Evolutionary conservation across 1,140 invertebrate genomes (phyloP).

Genomic region (Drosophila funebris): DNA sequence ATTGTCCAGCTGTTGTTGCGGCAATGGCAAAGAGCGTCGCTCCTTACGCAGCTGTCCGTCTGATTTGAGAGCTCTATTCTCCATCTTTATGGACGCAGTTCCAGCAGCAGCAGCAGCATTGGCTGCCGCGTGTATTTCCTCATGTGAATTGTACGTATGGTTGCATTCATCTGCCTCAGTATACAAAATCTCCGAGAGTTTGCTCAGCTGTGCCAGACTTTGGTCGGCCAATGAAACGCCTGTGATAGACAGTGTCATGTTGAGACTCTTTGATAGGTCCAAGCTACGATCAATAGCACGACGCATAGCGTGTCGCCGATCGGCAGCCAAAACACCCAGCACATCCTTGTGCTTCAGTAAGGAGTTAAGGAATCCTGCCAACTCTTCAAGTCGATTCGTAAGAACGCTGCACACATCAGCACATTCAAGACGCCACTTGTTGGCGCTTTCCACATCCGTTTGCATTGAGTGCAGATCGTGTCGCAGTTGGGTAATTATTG

Average conservation of each 20-base stretch:
- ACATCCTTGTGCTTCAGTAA: slow-evolving; percentile 87
- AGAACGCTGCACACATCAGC: slow-evolving; percentile 87
- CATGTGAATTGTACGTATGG: slow-evolving; percentile 73
- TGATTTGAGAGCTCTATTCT: slow-evolving; percentile 84
- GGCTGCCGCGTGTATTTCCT: slow-evolving; percentile 69
- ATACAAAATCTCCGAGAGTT: slow-evolving; percentile 84
- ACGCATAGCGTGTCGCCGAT: slow-evolving; percentile 84
- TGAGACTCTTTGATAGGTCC: slow-evolving; percentile 85
- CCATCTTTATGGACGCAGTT: slow-evolving; percentile 72
- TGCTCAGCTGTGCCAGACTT: slow-evolving; percentile 83
- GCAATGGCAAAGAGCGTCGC: slow-evolving; percentile 59
- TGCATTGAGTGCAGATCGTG: slow-evolving; percentile 80
- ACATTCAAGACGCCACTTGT: slow-evolving; percentile 86
- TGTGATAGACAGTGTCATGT: slow-evolving; percentile 78
- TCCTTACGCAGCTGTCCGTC: slow-evolving; percentile 80
- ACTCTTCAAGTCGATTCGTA: slow-evolving; percentile 87
- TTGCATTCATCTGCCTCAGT: slow-evolving; percentile 57
- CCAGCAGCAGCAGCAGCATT: slow-evolving; percentile 54
- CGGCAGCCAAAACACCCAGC: slow-evolving; percentile 84
- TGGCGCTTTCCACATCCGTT: slow-evolving; percentile 69
- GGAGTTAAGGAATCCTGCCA: slow-evolving; percentile 89
- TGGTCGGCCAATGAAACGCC: slow-evolving; percentile 72
- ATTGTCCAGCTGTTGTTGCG: slow-evolving; percentile 82
- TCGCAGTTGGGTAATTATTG: slow-evolving; percentile 66
- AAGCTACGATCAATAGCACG: slow-evolving; percentile 86